Conservation (phyloP, 2,797 vertebrate species). For the Coreius guichenoti region DNA sequence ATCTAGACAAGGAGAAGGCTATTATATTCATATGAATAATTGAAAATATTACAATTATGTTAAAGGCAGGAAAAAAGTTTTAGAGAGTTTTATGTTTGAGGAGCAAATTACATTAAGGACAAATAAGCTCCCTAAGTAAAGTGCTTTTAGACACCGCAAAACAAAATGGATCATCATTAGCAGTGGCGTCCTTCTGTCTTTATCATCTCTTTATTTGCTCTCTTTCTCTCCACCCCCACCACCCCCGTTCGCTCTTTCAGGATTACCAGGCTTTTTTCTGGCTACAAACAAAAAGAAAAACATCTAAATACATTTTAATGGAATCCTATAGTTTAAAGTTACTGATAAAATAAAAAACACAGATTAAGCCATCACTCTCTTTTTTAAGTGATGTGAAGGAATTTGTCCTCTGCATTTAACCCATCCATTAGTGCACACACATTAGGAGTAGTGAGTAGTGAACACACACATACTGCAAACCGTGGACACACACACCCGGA, state of each 20-base stretch:
- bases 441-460: too few relatives aligned
- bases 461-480: too few relatives aligned
- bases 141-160: conserved; percentile 18
- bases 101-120: conserved; percentile 9
- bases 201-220: conserved; percentile 1
- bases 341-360: too few relatives aligned
- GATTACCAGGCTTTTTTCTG: conserved; percentile 84
- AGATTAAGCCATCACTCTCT: too few relatives aligned
- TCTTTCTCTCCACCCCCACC: not conserved
- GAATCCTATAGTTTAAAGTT: too few relatives aligned
- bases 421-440: too few relatives aligned
- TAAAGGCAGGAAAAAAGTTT: not conserved
- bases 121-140: conserved; percentile 28
- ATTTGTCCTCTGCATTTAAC: too few relatives aligned
- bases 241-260: conserved; percentile 62
- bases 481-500: too few relatives aligned
- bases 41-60: conserved; percentile 12
- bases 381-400: too few relatives aligned
- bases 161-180: conserved; percentile 30
- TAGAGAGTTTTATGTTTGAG: conserved; percentile 16
- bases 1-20: not conserved
- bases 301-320: not conserved
- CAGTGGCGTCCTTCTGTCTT: conserved; percentile 25
- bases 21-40: not conserved
- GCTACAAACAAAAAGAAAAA: not conserved